Base-by-base conservation (phyloP, 2,113 vertebrate species). In the Hippocampus zosterae region DNA sequence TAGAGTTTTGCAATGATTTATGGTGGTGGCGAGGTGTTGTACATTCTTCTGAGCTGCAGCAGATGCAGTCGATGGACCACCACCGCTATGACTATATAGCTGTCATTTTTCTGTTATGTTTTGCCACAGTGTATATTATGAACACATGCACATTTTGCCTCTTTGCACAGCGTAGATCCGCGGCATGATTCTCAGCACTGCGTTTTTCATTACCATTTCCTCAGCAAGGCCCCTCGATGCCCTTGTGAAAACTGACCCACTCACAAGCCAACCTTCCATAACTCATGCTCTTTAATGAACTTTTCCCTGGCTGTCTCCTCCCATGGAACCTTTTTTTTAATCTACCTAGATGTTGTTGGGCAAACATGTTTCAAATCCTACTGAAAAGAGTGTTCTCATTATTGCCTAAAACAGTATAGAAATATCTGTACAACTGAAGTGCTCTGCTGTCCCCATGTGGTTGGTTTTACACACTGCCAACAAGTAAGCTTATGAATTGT, bases 211-310 rank as follows among this genome's bases (percentile, higher is more conserved):
- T 79, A 74, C 23, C 65, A 83, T 85, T 81, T 83, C 81, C 84
- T 80, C 80, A 46, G 80, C 72, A 80, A 87, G 82, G 82, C 72
- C 65, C 1, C 70, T 72, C 59, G 79, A 87, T 83, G 81, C 85
- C 84, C 75, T 80, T 73, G 78, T 88, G 84, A 88, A 80, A 84
- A 88, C 68, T 25, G 77, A 81, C 84, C 81, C 85, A 81, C 77
- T 33, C 27, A 19, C 13, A 18, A 33, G 57, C 10, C 23, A 25
- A 18, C 57, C 57, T 33, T 60, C 25, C 3, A 60, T 15, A 37
- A 33, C 59, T 33, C 9, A 64, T 44, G 40, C 12, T n/a, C 18
- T 62, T n/a, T 4, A 21, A 62, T 40, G 21, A 41, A n/a, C 61
- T 10, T 62, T 63, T n/a, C 61, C 1, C 37, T 78, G 61, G 71